These are phyloP conservation scores for Schrankia costaestrigalis DNA, from an alignment of 2,888 invertebrate genomes.

Conservation along the genomic window DNA sequence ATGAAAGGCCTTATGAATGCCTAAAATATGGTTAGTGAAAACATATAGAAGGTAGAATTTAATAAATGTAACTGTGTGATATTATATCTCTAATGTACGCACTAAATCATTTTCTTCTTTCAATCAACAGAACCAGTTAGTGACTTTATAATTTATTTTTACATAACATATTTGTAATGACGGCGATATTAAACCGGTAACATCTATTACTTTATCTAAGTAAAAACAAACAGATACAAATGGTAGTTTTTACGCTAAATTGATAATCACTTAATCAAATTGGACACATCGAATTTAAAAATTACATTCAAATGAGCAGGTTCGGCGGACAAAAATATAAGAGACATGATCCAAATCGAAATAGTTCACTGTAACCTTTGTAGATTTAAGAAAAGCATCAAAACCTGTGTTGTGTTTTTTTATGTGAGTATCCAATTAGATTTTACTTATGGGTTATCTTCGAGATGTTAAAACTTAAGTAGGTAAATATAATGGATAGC, in stretches of 20 bases:
- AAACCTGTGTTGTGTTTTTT: too few relatives aligned
- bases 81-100: conserved; percentile 10
- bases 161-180: too few relatives aligned
- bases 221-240: conserved; percentile 6
- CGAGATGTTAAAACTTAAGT: too few relatives aligned
- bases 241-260: background rate
- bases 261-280: conserved; percentile 5
- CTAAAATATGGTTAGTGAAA: conserved; percentile 16
- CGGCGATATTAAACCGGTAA: conserved; percentile 15
- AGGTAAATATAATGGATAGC: background rate
- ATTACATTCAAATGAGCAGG: background rate
- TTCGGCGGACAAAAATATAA: too few relatives aligned
- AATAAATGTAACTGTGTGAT: too few relatives aligned
- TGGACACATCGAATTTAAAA: background rate
- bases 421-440: too few relatives aligned
- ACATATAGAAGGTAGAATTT: conserved; percentile 27
- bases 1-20: too few relatives aligned
- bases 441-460: too few relatives aligned
- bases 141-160: too few relatives aligned
- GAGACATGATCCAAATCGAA: too few relatives aligned
- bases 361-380: too few relatives aligned
- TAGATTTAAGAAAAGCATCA: too few relatives aligned
- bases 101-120: conserved; percentile 22
- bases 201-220: conserved; percentile 4
- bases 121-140: conserved; percentile 26